Evolutionary conservation across 1,140 invertebrate genomes (phyloP), one percentile per base, ranked within the genome.

Genomic region (Microplitis mediator): DNA sequence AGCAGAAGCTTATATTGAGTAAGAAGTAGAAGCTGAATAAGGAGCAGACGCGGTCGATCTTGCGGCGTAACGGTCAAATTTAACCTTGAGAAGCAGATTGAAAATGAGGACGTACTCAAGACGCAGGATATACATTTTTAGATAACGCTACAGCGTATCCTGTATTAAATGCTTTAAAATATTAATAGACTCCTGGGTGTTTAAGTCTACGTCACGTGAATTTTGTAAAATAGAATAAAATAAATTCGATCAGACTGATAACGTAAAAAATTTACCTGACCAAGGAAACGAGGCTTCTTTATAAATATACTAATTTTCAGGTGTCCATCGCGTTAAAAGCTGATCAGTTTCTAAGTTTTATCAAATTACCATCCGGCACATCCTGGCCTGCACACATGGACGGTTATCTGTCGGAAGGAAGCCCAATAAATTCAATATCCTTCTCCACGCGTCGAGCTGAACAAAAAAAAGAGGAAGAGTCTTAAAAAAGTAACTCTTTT

Each of bases 11-110:
- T 13, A 23, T 51, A 51, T 51, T 9, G 6, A 45, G 39, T 45
- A 45, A 45, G 39, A 45, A 56, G 4, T 6, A n/a, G 52, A 56
- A 13, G 5, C 52, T 56, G 52, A 16, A 56, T 56, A 56, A 16
- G 52, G n/a, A 56, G 16, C 52, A 52, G 31, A 45, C 39, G 5
- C 39, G 23, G 23, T 2, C 23, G 23, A 23, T 23, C 23, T 23
- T 68, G 66, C 16, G 66, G 52, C 14, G 51, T 61, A 69, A 69
- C 67, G 54, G 67, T 69, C 67, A 58, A 69, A 69, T 61, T 69
- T 50, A 61, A 61, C 67, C 67, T 69, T 69, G 67, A 65, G 9
- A 16, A 5, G 54, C 60, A 36, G 11, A 14, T 36, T 36, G 13
- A 14, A 63, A 31, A 14, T 36, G 6, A 63, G 35, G 13, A 63